Evolutionary conservation across 64 coral and sea anemone species (phyloP).

Genomic region (Pachyseris speciosa): DNA sequence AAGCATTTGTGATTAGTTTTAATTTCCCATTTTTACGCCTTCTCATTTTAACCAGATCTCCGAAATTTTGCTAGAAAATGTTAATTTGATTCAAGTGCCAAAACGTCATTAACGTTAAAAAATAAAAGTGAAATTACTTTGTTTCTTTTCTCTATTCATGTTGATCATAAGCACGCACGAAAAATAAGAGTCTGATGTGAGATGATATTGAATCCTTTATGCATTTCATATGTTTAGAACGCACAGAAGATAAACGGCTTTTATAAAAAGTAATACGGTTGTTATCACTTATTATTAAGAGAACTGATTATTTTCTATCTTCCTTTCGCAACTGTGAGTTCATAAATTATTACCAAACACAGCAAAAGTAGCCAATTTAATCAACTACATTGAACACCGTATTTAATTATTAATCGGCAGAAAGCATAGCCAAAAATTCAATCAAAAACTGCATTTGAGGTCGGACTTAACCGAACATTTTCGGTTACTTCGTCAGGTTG

Average conservation of each 20-base stretch:
- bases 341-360: slow-evolving; percentile 52
- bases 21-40: slow-evolving; percentile 18
- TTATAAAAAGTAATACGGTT: background rate
- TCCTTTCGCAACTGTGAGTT: slow-evolving; percentile 10
- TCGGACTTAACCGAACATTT: background rate
- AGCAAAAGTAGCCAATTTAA: slow-evolving; percentile 45
- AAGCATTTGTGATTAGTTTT: background rate
- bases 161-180: background rate
- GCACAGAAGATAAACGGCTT: background rate
- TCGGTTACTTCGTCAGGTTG: no score
- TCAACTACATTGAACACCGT: background rate
- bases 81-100: background rate
- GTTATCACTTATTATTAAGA: slow-evolving; percentile 7
- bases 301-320: slow-evolving; percentile 10
- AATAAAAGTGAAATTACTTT: background rate
- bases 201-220: background rate
- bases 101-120: background rate
- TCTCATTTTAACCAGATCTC: background rate
- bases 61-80: background rate
- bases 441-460: background rate
- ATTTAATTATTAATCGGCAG: slow-evolving; percentile 27
- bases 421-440: background rate
- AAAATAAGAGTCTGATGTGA: background rate
- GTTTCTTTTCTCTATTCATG: background rate
- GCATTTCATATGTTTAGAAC: no score